phyloP scores from a whole-genome alignment of 1,140 invertebrate species.

The Maniola jurtina region DNA sequence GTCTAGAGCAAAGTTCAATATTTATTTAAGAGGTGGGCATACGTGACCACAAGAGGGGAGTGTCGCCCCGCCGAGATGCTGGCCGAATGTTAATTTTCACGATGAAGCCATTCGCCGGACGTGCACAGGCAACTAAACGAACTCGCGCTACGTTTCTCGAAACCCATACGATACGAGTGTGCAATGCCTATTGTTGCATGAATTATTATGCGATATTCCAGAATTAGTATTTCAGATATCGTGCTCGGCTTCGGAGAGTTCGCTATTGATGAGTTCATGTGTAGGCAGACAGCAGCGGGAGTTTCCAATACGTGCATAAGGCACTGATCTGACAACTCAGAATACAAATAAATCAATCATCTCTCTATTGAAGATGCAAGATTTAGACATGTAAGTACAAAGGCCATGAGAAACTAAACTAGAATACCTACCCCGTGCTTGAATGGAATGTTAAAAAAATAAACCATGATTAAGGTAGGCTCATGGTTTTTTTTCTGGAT shows the following conservation, averaged over 20 bases:
- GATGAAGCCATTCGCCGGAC: conserved; percentile 66
- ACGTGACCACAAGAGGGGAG: conserved; percentile 26
- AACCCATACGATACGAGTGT: conserved; percentile 51
- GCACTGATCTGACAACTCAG: neutral
- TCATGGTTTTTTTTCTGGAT: too few species aligned
- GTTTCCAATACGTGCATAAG: neutral
- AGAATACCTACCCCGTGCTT: too few species aligned
- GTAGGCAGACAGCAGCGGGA: conserved; percentile 3
- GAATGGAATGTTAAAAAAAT: too few species aligned
- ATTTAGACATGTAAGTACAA: too few species aligned
- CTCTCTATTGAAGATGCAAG: too few species aligned
- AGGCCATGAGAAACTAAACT: too few species aligned
- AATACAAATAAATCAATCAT: neutral
- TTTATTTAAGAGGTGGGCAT: conserved; percentile 56
- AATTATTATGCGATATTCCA: conserved; percentile 58
- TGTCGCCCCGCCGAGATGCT: conserved; percentile 45
- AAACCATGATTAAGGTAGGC: too few species aligned
- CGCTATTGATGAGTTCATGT: conserved; percentile 12
- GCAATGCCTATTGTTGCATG: conserved; percentile 59
- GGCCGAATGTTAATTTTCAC: conserved; percentile 71
- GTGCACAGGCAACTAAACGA: conserved; percentile 56
- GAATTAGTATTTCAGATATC: conserved; percentile 22
- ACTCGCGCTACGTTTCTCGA: conserved; percentile 54
- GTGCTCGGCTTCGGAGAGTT: conserved; percentile 11
- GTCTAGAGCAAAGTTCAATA: conserved; percentile 63